Evolutionary conservation across 2,888 invertebrate genomes (phyloP).

Genomic region (Hirtodrosophila duncani): DNA sequence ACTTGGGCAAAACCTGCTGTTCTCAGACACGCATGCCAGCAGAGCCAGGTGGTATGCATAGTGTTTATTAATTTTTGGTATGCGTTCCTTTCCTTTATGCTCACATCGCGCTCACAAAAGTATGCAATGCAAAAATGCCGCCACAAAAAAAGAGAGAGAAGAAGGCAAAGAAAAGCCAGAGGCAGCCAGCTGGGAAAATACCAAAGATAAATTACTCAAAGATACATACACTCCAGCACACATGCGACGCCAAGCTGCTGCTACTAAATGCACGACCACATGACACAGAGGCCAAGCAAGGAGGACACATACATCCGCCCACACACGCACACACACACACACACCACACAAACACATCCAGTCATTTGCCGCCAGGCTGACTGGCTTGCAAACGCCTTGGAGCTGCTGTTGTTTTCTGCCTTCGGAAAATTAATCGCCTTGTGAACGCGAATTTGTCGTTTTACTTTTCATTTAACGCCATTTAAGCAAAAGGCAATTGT

Average conservation of each 20-base stretch:
- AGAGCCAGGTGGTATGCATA: constrained; percentile 38
- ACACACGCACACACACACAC: no score
- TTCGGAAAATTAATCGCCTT: constrained; percentile 56
- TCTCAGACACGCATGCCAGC: constrained; percentile 37
- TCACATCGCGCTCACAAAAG: constrained; percentile 35
- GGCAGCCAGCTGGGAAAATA: constrained; percentile 39
- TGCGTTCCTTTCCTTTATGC: constrained; percentile 18
- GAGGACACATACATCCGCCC: no score
- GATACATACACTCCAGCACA: constrained; percentile 20
- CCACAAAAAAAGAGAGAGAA: background rate
- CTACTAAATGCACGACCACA: constrained; percentile 14
- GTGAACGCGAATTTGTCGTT: constrained; percentile 56
- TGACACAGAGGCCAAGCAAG: background rate
- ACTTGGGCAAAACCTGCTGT: constrained; percentile 28
- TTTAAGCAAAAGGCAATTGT: constrained; percentile 40
- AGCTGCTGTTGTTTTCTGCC: no score
- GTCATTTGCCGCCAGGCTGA: constrained; percentile 25
- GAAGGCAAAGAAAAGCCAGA: constrained; percentile 28
- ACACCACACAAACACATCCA: constrained; percentile 23
- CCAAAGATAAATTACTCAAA: constrained; percentile 64
- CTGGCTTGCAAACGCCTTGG: constrained; percentile 6
- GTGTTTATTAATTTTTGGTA: constrained; percentile 63
- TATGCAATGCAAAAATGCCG: constrained; percentile 56
- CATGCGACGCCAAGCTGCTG: constrained; percentile 5
- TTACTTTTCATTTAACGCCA: constrained; percentile 60